phyloP scores from a whole-genome alignment of 2,797 vertebrate species.

The Smutsia gigantea region DNA sequence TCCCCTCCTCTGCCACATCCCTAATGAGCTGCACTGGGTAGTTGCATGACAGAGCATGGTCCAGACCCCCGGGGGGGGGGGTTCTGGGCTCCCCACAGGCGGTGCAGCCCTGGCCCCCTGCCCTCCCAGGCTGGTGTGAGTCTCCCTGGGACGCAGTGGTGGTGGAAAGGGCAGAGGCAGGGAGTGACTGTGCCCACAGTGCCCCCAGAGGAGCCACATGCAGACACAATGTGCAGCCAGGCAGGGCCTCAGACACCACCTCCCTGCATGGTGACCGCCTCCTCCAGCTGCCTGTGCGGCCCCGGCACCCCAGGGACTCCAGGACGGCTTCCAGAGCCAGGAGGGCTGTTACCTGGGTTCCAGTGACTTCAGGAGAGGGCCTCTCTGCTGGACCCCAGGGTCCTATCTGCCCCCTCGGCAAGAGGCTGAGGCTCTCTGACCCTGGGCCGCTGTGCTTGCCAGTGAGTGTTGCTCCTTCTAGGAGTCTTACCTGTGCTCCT shows the following conservation, averaged over 20 bases:
- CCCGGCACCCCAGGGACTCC: background rate
- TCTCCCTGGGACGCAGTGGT: fast-evolving
- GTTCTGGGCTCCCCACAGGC: background rate
- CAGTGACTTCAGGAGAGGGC: background rate
- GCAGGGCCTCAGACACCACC: fast-evolving
- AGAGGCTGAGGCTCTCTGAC: background rate
- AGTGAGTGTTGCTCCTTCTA: no score
- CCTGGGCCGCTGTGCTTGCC: background rate
- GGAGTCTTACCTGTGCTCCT: background rate
- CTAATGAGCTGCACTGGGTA: no score
- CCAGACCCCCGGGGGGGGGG: background rate
- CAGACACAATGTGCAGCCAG: fast-evolving
- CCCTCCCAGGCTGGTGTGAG: background rate
- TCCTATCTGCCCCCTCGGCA: background rate
- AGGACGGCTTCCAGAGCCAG: background rate
- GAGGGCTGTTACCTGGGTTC: background rate
- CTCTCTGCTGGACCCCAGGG: background rate
- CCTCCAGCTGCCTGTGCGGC: background rate
- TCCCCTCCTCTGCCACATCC: fast-evolving
- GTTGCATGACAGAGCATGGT: background rate
- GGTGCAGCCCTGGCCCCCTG: no score
- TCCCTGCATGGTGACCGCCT: fast-evolving
- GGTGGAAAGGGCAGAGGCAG: background rate
- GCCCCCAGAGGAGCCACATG: background rate
- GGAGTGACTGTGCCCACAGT: no score